Percentiles rank a stretch among this genome's conserved stretches.
Conservation (phyloP, 2,113 vertebrate species). For the Gymnogyps californianus region DNA sequence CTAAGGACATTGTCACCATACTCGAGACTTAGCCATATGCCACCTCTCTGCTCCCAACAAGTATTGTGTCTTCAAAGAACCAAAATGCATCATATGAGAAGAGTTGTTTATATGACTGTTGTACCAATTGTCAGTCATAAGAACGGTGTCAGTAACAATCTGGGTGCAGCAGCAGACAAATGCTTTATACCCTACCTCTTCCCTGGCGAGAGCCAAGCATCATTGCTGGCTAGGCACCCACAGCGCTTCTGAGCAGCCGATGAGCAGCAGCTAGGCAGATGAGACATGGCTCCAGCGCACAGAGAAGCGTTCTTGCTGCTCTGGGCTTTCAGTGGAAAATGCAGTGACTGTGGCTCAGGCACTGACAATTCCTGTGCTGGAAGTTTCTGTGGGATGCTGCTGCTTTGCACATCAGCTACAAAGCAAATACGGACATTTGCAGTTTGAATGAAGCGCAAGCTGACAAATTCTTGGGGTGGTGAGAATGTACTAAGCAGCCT, state of each 20-base stretch:
- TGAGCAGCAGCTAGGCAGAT: not conserved
- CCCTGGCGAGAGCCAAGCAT: not conserved
- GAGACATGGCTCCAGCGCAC: not conserved
- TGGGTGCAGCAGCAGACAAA: not conserved
- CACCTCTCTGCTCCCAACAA: not conserved
- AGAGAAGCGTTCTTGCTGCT: not conserved
- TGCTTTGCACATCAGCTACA: not conserved
- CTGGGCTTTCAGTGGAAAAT: not conserved
- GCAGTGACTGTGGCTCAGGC: not conserved
- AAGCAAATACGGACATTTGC: rapidly evolving
- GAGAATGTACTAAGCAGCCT: not conserved
- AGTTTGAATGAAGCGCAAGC: not conserved
- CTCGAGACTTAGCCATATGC: not conserved
- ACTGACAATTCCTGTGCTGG: not conserved
- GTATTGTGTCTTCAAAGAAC: not conserved
- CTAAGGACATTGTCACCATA: not conserved
- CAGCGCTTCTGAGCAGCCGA: not conserved
- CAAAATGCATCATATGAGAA: not conserved
- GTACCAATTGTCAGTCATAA: not conserved
- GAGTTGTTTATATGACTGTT: not conserved
- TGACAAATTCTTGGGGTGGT: not conserved
- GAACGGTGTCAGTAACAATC: not conserved
- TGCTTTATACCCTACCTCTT: not conserved
- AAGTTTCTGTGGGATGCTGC: not conserved
- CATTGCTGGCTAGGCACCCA: not conserved